phyloP scores from a whole-genome alignment of 1,140 invertebrate genomes.

The Heliconius eleuchia region DNA sequence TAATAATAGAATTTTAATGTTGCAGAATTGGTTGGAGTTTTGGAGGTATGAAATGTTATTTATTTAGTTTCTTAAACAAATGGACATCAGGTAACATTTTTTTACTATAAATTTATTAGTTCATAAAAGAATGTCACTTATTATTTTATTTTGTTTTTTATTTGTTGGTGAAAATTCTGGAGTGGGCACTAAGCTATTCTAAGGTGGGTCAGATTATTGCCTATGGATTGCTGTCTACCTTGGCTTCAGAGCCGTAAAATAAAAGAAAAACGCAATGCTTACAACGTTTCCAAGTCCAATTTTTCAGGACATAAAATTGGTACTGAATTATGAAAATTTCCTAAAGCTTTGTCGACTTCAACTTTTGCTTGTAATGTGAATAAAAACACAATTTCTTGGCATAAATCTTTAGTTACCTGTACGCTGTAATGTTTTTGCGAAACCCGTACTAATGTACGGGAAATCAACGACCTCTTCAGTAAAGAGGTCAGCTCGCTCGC shows the following conservation, averaged over 20 bases:
- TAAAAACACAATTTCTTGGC: not conserved
- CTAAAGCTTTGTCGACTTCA: not conserved
- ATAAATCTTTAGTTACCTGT: slow-evolving; percentile 2
- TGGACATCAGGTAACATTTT: no score
- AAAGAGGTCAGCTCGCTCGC: slow-evolving; percentile 2
- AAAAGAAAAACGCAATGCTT: not conserved
- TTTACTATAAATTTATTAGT: no score
- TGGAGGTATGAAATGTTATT: not conserved
- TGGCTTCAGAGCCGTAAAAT: not conserved
- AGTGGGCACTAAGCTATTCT: no score
- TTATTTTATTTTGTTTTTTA: no score
- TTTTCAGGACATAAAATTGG: not conserved
- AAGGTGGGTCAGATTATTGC: no score
- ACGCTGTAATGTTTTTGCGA: slow-evolving; percentile 3
- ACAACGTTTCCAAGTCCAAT: not conserved
- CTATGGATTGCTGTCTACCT: not conserved
- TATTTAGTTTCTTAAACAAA: not conserved
- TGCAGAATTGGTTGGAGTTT: not conserved
- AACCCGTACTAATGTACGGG: slow-evolving; percentile 26
- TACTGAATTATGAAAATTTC: not conserved
- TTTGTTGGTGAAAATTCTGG: no score
- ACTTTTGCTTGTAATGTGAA: not conserved
- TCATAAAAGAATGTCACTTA: no score
- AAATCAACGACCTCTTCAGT: slow-evolving; percentile 20
- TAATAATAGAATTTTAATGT: slow-evolving; percentile 23